Evolutionary conservation across 2,113 vertebrate species (phyloP), one percentile per base, ranked within the genome.

Genomic region (Aegotheles bennettii): DNA sequence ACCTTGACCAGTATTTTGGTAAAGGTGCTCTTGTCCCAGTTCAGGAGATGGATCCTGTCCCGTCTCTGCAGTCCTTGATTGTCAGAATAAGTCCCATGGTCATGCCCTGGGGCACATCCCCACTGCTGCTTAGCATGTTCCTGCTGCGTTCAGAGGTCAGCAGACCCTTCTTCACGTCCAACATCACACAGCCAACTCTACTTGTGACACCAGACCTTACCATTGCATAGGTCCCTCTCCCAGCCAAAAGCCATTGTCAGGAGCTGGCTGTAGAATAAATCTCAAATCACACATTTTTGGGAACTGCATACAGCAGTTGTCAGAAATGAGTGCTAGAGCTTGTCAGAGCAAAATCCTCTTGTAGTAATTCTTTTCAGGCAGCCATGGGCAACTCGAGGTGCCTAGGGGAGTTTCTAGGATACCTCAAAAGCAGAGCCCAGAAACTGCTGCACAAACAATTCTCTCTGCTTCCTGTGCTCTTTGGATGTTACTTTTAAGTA

Each of bases 181-280:
- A 13, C 1, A 1, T 10, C 71, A 84, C 47, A 77, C 63, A 43
- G 15, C 1, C 11, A 61, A 19, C 11, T 79, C 38, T 61, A 3
- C 40, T 53, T 92, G 16, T 69, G 48, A 50, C 21, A 54, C 2
- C 2, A 75, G 16, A 35, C 6, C 3, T 59, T 3, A 0, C 5
- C 38, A 73, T 16, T 26, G 23, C 7, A 2, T 9, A 17, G 0
- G 2, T 47, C 10, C 12, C 7, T 70, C 10, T 4, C 17, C 6
- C 10, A 76, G 6, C 2, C 35, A 40, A 53, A 73, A 77, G 7
- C 7, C 0, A 1, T 20, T 57, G 28, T 7, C 3, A 20, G 43
- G 13, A 84, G 10, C 4, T 51, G 23, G 6, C 10, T 75, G 19
- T 16, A 76, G 8, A 82, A 16, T 42, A 36, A 69, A 45, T 23